Base-by-base conservation (phyloP, 2,888 invertebrate species). In the Cephus spinipes region DNA sequence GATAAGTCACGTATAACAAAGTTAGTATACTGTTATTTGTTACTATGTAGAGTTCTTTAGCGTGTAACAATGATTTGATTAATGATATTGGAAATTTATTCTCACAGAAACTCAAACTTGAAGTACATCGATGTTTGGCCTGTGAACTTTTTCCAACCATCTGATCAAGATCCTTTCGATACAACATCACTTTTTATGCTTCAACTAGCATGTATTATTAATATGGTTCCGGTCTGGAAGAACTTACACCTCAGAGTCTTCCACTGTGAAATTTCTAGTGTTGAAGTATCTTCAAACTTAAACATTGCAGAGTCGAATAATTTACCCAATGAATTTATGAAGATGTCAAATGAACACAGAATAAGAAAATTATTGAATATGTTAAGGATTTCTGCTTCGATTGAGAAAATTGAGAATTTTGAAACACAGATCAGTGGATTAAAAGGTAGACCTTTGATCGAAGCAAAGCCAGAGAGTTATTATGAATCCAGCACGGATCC, bases 91-190 rank as follows among this genome's bases (percentile, higher is more conserved):
- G 3, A 71, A 31, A 34, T 76, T 77, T 71, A 73, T 35, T 79
- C 69, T 80, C 84, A 74, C 89, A 95, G 95, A 73, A 94, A 93
- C 30, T 92, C 94, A 1, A 92, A 93, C 76, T 94, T 95, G 35
- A 94, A 95, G 83, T 97, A 96, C 92, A 98, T 99, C 79, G 99
- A 99, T 92, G 98, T 99, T 6, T 99, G 99, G 99, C 97, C 99
- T 1, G 96, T 98, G 1, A 98, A 99, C 90, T 95, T 98, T 83
- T 95, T 98, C 83, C 93, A 95, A 87, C 97, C 95, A 81, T 95
- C 92, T 80, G 95, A 94, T 90, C 95, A 93, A 88, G 96, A 95
- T 92, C 95, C 95, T 77, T 98, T 98, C 92, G 97, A 98, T 83
- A 97, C 97, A 82, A 97, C 97, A 4, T 95, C 98, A 15, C 93